Percentiles rank a stretch among this genome's conserved stretches.
Evolutionary conservation across 2,797 vertebrate species (phyloP).

Genomic region (Babyrousa celebensis): DNA sequence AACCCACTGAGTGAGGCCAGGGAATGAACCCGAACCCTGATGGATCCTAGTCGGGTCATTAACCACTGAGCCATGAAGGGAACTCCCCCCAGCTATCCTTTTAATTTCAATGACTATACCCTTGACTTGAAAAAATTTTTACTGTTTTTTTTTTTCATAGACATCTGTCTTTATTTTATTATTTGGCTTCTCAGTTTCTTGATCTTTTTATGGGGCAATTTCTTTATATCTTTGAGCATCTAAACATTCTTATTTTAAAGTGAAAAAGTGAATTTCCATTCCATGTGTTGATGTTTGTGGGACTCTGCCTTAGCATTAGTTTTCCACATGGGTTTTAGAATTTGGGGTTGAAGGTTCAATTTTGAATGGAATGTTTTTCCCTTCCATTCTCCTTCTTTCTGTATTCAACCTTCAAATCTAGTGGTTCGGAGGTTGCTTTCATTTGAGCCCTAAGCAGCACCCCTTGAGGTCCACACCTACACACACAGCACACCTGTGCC

Average conservation of each 20-base stretch:
- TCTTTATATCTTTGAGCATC: neutral
- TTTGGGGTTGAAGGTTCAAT: neutral
- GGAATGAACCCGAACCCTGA: no score
- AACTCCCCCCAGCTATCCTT: neutral
- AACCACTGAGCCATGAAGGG: neutral
- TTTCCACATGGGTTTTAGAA: slow-evolving; percentile 10
- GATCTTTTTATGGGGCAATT: neutral
- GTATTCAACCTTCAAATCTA: neutral
- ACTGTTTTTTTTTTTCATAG: neutral
- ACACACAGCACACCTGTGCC: neutral
- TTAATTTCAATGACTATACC: slow-evolving; percentile 1
- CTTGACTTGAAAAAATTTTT: neutral
- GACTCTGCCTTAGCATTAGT: neutral
- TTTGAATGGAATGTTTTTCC: neutral
- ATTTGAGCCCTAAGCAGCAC: neutral
- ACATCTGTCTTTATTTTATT: neutral
- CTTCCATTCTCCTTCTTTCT: neutral
- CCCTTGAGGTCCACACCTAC: neutral
- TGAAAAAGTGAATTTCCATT: neutral
- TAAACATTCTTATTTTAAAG: neutral
- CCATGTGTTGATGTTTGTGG: neutral
- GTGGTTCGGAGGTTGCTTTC: neutral
- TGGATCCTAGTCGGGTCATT: no score
- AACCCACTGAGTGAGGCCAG: no score
- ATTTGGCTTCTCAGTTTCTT: slow-evolving; percentile 18